A percentile compares a stretch with the other conserved stretches of the same genome.
Conservation (phyloP, 2,888 invertebrate species). For the Ceriagrion tenellum region DNA sequence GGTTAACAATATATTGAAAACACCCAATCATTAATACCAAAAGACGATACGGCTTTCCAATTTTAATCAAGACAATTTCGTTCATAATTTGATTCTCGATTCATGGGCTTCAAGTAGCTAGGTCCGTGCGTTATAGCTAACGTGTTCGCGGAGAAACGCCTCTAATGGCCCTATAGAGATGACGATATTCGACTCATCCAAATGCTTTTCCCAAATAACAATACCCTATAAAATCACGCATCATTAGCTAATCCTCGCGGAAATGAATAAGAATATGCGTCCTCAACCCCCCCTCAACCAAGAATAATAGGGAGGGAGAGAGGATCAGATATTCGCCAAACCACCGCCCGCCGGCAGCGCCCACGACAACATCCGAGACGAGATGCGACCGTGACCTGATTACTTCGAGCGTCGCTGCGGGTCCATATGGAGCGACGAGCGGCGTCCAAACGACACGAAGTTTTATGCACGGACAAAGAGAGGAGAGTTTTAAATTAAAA, state of each 20-base stretch:
- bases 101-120: background rate
- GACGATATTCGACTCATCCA: background rate
- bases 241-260: background rate
- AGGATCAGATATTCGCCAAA: background rate
- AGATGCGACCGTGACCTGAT: slow-evolving; percentile 19
- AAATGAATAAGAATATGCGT: background rate
- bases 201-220: too few species aligned
- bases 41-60: background rate
- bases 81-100: background rate
- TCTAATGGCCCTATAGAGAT: background rate
- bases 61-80: background rate
- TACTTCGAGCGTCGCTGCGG: background rate
- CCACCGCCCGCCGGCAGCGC: background rate
- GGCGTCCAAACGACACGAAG: background rate
- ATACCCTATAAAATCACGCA: background rate
- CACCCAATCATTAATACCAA: too few species aligned
- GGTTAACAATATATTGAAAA: too few species aligned
- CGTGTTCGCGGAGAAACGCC: background rate
- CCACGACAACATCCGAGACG: background rate
- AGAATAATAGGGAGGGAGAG: too few species aligned
- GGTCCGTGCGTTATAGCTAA: too few species aligned
- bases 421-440: background rate
- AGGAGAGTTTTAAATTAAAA: background rate
- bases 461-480: background rate
- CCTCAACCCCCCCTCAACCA: too few species aligned